phyloP scores from a whole-genome alignment of 2,888 invertebrate genomes.

The Atherix ibis region DNA sequence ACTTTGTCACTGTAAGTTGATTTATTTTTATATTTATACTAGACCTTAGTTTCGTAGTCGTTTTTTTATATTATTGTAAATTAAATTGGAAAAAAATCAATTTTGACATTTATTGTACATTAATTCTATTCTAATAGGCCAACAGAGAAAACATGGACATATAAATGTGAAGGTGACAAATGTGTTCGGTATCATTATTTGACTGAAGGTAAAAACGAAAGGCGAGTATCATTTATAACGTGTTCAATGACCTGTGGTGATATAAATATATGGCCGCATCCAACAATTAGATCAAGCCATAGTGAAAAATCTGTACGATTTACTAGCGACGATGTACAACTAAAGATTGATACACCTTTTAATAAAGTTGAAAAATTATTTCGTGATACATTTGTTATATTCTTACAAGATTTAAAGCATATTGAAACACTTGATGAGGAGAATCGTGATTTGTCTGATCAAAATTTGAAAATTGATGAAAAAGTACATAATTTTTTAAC shows the following conservation, averaged over 20 bases:
- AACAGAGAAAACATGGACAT: slow-evolving; percentile 50
- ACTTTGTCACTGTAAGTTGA: slow-evolving; percentile 23
- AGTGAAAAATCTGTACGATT: slow-evolving; percentile 46
- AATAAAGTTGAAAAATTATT: slow-evolving; percentile 22
- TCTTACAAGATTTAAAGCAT: slow-evolving; percentile 24
- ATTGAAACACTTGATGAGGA: slow-evolving; percentile 22
- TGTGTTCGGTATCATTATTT: slow-evolving; percentile 44
- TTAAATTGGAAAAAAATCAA: neutral
- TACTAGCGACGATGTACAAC: slow-evolving; percentile 23
- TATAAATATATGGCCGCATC: slow-evolving; percentile 62
- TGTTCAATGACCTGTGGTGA: slow-evolving; percentile 65
- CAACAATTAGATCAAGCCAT: slow-evolving; percentile 52
- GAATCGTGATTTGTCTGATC: slow-evolving; percentile 4
- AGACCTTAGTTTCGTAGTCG: neutral
- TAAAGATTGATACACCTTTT: slow-evolving; percentile 24
- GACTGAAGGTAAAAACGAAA: slow-evolving; percentile 26
- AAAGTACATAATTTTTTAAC: slow-evolving; percentile 12
- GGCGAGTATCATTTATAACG: slow-evolving; percentile 46
- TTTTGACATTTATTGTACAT: no score
- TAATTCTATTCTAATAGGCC: no score
- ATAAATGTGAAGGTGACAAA: slow-evolving; percentile 52
- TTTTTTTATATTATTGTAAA: slow-evolving; percentile 2
- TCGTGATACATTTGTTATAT: slow-evolving; percentile 24
- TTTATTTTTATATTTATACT: no score
- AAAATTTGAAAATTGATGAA: slow-evolving; percentile 7